Evolutionary conservation across 1,140 invertebrate species (phyloP).

Genomic region (Drosophila lini): DNA sequence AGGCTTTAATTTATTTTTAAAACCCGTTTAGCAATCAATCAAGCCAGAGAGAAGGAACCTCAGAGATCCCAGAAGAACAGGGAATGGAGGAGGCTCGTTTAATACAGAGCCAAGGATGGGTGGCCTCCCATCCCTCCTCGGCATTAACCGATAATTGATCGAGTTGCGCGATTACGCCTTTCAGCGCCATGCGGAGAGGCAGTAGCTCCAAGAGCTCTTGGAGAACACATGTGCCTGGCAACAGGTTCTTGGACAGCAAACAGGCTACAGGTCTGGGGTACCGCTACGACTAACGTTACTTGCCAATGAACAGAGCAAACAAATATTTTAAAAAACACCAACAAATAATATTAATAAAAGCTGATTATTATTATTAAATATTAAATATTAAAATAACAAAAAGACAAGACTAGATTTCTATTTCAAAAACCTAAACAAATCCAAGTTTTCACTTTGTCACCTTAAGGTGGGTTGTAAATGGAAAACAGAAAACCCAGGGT

Average conservation of each 20-base stretch:
- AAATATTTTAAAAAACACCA: not conserved
- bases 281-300: constrained; percentile 24
- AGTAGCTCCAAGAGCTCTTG: not conserved
- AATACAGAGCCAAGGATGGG: not conserved
- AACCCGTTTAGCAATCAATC: constrained; percentile 11
- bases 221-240: constrained; percentile 19
- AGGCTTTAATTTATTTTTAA: not conserved
- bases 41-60: not conserved
- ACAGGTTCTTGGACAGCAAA: constrained; percentile 18
- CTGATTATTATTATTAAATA: not conserved
- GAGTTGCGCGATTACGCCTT: constrained; percentile 22
- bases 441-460: constrained; percentile 22
- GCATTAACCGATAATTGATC: constrained; percentile 26
- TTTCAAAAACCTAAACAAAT: constrained; percentile 2
- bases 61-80: not conserved
- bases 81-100: not conserved
- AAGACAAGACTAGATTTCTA: not conserved
- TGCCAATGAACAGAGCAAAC: not conserved
- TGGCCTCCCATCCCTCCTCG: not conserved
- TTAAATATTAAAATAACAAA: not conserved
- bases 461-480: not conserved
- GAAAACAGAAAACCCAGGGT: not conserved
- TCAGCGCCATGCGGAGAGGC: constrained; percentile 6
- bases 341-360: not conserved
- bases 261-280: constrained; percentile 29